phyloP scores from a whole-genome alignment of 1,140 invertebrate species.

The Orussus abietinus region DNA sequence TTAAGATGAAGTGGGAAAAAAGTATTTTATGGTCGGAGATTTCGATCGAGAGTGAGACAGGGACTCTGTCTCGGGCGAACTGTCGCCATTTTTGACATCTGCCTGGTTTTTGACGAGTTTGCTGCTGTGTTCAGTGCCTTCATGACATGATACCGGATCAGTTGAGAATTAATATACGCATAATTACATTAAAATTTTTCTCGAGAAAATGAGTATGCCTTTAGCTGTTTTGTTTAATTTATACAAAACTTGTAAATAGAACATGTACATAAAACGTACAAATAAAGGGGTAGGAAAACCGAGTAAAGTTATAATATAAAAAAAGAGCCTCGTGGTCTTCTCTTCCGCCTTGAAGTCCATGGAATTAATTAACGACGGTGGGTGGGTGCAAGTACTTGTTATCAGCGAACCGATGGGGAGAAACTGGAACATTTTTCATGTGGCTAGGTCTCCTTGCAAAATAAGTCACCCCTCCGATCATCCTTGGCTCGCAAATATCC shows the following conservation, averaged over 20 bases:
- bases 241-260: constrained; percentile 8
- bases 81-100: too few species aligned
- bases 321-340: not conserved
- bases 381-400: constrained; percentile 16
- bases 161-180: too few species aligned
- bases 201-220: not conserved
- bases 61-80: too few species aligned
- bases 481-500: constrained; percentile 22
- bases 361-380: constrained; percentile 12
- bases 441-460: constrained; percentile 25
- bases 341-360: not conserved
- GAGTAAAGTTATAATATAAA: constrained; percentile 3
- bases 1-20: constrained; percentile 1
- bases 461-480: constrained; percentile 29
- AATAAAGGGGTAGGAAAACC: constrained; percentile 3
- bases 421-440: constrained; percentile 12
- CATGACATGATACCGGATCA: too few species aligned
- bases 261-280: constrained; percentile 1
- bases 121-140: too few species aligned
- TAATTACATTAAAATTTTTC: too few species aligned
- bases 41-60: not conserved
- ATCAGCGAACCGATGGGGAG: constrained; percentile 10
- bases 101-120: too few species aligned
- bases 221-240: not conserved
- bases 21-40: not conserved